Evolutionary conservation across 2,797 vertebrate genomes (phyloP).

Genomic region (Loriculus beryllinus): DNA sequence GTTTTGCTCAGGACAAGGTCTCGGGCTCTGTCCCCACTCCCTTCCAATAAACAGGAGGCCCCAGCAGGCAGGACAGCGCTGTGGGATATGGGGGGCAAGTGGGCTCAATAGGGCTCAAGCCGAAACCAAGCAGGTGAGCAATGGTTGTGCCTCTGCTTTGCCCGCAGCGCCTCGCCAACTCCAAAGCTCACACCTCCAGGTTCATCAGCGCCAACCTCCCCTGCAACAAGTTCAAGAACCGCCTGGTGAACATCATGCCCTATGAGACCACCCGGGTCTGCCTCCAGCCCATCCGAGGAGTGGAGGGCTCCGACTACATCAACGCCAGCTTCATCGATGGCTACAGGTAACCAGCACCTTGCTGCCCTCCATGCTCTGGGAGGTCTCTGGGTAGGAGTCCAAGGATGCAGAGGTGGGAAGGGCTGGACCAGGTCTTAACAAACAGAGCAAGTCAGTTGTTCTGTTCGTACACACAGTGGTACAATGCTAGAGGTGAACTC

Average conservation of each 20-base stretch:
- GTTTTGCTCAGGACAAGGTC: background rate
- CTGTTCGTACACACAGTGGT: accelerated
- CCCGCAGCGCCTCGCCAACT: conserved; percentile 91
- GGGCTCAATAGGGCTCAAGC: background rate
- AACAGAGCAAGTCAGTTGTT: no score
- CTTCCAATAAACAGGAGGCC: no score
- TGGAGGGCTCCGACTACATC: conserved; percentile 97
- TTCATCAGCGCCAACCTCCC: conserved; percentile 99
- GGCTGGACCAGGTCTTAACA: background rate
- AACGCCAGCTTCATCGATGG: conserved; percentile 96
- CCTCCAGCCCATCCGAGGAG: conserved; percentile 95
- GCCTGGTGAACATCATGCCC: conserved; percentile 99
- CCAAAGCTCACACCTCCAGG: conserved; percentile 96
- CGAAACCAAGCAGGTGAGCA: background rate
- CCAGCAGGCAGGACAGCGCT: accelerated
- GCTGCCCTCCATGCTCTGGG: accelerated
- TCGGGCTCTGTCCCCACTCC: background rate
- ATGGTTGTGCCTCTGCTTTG: background rate
- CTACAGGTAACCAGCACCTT: conserved; percentile 79
- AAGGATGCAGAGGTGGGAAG: background rate
- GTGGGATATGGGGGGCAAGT: accelerated
- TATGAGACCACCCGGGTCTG: conserved; percentile 96
- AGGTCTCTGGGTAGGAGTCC: no score
- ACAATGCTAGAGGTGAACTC: accelerated
- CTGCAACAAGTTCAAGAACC: conserved; percentile 99